Conservation (phyloP, 2,888 invertebrate genomes). For the Cryptosula pallasiana region DNA sequence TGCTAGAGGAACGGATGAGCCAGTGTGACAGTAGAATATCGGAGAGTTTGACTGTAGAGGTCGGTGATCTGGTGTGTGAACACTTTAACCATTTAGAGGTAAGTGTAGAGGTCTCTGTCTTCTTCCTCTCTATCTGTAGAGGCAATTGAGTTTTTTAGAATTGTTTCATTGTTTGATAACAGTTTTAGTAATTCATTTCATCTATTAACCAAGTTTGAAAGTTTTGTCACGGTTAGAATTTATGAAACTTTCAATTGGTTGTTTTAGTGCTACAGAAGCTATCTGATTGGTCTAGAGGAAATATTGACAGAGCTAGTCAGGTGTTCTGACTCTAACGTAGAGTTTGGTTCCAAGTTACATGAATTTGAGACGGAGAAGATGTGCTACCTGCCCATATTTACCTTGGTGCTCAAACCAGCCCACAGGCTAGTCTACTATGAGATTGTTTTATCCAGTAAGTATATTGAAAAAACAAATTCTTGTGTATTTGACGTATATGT, state of each 20-base stretch:
- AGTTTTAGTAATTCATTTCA: no score
- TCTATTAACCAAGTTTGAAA: no score
- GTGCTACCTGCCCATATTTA: conserved; percentile 78
- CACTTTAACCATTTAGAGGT: conserved; percentile 31
- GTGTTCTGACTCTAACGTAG: conserved; percentile 66
- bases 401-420: conserved; percentile 75
- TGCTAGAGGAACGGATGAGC: conserved; percentile 69
- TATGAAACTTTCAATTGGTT: no score
- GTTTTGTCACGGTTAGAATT: no score
- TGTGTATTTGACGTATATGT: no score
- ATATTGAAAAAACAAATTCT: no score
- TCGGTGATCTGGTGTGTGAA: conserved; percentile 71
- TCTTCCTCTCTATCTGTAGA: no score
- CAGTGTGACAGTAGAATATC: conserved; percentile 56
- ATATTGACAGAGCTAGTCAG: conserved; percentile 76
- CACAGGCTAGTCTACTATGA: conserved; percentile 79
- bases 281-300: conserved; percentile 66
- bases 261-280: conserved; percentile 52
- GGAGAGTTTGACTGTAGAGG: conserved; percentile 36
- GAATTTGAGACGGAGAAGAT: conserved; percentile 75
- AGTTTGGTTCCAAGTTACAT: conserved; percentile 66
- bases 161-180: no score
- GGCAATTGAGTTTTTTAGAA: no score
- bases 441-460: conserved; percentile 69
- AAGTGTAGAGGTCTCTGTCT: conserved; percentile 25